A percentile compares a stretch with the other conserved stretches of the same genome.
These are phyloP conservation scores for Nephila pilipes DNA, from an alignment of 1,140 invertebrate genomes.

Conservation along the genomic window DNA sequence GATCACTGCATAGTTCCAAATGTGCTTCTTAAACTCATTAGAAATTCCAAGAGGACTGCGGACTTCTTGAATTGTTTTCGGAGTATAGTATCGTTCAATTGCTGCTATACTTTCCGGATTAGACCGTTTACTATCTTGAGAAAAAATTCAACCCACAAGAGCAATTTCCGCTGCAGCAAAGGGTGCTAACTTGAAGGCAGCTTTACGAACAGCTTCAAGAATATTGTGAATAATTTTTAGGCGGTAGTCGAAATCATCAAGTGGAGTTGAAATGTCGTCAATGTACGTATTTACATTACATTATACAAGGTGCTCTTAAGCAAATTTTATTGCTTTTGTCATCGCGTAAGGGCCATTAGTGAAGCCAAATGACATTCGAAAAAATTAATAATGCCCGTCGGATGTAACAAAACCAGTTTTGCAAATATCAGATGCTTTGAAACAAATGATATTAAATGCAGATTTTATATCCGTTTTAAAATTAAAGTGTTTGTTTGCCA, in stretches of 20 bases:
- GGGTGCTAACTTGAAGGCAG: neutral
- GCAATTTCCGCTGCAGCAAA: neutral
- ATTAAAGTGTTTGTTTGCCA: conserved; percentile 5
- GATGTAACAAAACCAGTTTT: neutral
- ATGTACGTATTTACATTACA: neutral
- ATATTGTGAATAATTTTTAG: neutral
- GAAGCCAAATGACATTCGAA: neutral
- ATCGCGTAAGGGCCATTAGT: neutral
- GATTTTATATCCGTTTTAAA: conserved; percentile 32
- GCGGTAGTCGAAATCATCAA: neutral
- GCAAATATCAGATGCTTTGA: neutral
- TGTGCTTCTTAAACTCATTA: neutral
- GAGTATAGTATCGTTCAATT: conserved; percentile 8
- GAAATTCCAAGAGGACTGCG: neutral
- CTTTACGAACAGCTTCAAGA: neutral
- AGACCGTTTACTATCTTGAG: neutral
- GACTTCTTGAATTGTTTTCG: conserved; percentile 31
- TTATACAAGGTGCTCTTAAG: too few relatives aligned
- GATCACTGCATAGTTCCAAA: conserved; percentile 21
- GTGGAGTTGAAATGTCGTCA: too few relatives aligned
- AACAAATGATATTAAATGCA: too few relatives aligned
- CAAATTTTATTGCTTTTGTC: too few relatives aligned
- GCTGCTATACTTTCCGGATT: conserved; percentile 16
- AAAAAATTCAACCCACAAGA: neutral
- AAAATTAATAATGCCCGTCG: neutral